phyloP scores from a whole-genome alignment of 2,113 vertebrate genomes.

The Todiramphus chloris region DNA sequence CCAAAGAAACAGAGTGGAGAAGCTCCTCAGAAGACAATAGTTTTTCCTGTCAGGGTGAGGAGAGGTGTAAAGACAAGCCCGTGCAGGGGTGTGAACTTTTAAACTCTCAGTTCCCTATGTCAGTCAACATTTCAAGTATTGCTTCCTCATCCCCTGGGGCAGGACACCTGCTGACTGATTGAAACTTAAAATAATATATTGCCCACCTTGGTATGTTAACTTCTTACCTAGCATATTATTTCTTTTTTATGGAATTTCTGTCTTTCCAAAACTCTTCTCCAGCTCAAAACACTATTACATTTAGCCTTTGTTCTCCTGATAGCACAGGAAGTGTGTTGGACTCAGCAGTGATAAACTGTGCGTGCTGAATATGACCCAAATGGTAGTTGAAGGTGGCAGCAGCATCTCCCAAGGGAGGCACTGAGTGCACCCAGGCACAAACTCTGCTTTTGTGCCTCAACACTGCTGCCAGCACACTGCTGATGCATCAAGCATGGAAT shows the following conservation, averaged over 20 bases:
- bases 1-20: background rate
- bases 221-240: background rate
- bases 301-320: background rate
- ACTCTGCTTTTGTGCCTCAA: background rate
- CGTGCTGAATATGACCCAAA: background rate
- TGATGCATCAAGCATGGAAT: constrained; percentile 1
- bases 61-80: background rate
- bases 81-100: background rate
- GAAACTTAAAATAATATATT: background rate
- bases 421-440: constrained; percentile 45
- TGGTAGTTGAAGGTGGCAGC: constrained; percentile 34
- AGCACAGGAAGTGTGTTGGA: background rate
- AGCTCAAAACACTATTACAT: background rate
- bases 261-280: background rate
- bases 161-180: background rate
- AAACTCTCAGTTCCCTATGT: background rate
- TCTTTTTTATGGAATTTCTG: background rate
- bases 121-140: background rate
- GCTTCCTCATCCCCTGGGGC: background rate
- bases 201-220: background rate
- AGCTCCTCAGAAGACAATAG: background rate
- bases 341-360: background rate
- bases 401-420: background rate
- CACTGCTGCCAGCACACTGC: background rate
- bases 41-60: background rate